These are phyloP conservation scores for Meleagris gallopavo DNA, from an alignment of 2,113 vertebrate genomes.

Conservation along the genomic window DNA sequence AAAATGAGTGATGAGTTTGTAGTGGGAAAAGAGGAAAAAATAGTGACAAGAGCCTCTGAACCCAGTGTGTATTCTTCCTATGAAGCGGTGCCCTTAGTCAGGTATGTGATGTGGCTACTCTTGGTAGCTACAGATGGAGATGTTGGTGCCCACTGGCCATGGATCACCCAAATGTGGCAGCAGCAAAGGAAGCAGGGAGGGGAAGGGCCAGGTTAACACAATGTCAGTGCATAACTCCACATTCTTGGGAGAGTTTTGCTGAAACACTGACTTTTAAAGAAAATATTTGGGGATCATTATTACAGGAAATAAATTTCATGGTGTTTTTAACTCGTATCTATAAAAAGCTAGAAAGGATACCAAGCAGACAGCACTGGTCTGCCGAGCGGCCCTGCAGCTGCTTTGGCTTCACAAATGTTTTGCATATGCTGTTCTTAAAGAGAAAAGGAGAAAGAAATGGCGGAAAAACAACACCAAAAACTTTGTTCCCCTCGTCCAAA, in stretches of 20 bases:
- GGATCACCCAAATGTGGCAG: neutral
- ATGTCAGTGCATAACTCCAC: neutral
- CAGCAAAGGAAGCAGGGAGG: neutral
- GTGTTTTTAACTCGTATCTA: slow-evolving; percentile 66
- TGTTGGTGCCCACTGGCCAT: accelerated
- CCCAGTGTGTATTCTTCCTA: accelerated
- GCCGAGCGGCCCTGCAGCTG: slow-evolving; percentile 75
- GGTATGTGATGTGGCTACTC: accelerated
- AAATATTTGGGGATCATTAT: slow-evolving; percentile 72
- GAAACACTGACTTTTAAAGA: slow-evolving; percentile 54
- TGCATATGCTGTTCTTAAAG: slow-evolving; percentile 72
- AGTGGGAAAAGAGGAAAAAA: neutral
- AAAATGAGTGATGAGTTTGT: neutral
- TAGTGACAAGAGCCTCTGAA: neutral
- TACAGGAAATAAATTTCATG: slow-evolving; percentile 75
- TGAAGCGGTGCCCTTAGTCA: neutral
- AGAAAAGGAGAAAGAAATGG: slow-evolving; percentile 55
- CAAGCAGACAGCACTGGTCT: slow-evolving; percentile 62
- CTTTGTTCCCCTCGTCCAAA: slow-evolving; percentile 28
- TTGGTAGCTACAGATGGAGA: accelerated
- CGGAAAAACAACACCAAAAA: neutral
- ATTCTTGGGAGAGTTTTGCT: slow-evolving; percentile 32
- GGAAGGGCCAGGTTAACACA: neutral
- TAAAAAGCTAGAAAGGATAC: slow-evolving; percentile 76
- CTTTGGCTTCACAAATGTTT: slow-evolving; percentile 72